A percentile compares a stretch with the other conserved stretches of the same genome.
Conservation (phyloP, 2,888 invertebrate species). For the Labia minor region DNA sequence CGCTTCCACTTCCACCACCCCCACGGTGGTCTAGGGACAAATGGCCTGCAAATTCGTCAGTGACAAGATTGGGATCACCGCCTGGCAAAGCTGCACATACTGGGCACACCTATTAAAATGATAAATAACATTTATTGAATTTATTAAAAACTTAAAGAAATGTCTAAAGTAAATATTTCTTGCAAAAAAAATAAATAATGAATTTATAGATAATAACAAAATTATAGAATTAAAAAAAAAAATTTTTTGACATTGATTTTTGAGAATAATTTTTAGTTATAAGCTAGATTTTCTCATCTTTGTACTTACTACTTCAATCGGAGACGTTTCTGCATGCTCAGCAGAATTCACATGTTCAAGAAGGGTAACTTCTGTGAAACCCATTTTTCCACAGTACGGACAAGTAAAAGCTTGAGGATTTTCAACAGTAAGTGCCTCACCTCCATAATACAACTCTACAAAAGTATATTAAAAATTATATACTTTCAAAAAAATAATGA, state of each 20-base stretch:
- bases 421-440: constrained; percentile 81
- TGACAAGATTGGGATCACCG: constrained; percentile 94
- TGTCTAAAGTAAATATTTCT: too few relatives aligned
- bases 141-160: too few relatives aligned
- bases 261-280: too few relatives aligned
- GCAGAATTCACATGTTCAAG: constrained; percentile 76
- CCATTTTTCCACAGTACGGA: constrained; percentile 94
- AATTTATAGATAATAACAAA: too few relatives aligned
- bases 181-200: too few relatives aligned
- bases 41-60: constrained; percentile 95
- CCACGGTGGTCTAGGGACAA: constrained; percentile 87
- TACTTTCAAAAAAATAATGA: too few relatives aligned
- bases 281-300: too few relatives aligned
- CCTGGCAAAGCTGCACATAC: constrained; percentile 94
- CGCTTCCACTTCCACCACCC: constrained; percentile 35
- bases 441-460: constrained; percentile 88
- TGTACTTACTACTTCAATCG: constrained; percentile 66
- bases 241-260: too few relatives aligned
- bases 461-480: constrained; percentile 26
- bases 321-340: constrained; percentile 82
- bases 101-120: constrained; percentile 71
- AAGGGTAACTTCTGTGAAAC: constrained; percentile 83
- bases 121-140: too few relatives aligned
- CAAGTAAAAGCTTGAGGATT: constrained; percentile 95
- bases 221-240: too few relatives aligned